These are phyloP conservation scores for Caradrina clavipalpis DNA, from an alignment of 2,888 invertebrate genomes.

Conservation along the genomic window DNA sequence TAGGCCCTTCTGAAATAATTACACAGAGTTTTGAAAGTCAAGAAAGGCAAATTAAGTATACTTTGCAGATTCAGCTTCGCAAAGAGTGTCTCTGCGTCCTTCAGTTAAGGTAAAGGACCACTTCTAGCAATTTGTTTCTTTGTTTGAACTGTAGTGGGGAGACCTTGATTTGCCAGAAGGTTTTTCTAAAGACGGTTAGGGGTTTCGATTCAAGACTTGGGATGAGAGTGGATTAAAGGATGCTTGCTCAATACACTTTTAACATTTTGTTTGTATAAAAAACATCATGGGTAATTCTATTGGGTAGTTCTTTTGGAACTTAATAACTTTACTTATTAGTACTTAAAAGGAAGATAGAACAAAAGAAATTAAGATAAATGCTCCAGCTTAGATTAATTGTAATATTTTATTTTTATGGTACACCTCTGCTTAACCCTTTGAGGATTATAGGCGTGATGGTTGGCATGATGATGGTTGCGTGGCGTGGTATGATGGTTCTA, in stretches of 20 bases:
- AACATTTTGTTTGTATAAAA: no score
- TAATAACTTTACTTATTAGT: no score
- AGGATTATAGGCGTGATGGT: no score
- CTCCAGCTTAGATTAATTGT: no score
- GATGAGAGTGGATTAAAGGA: conserved; percentile 6
- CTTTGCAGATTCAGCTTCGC: conserved; percentile 11
- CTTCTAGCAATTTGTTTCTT: conserved; percentile 32
- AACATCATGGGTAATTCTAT: no score
- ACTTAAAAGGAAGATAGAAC: no score
- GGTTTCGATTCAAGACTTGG: conserved; percentile 6
- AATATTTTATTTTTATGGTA: no score
- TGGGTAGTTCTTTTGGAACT: no score
- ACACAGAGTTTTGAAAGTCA: conserved; percentile 39
- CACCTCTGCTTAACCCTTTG: no score
- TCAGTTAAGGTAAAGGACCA: conserved; percentile 21
- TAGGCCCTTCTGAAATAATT: conserved; percentile 35
- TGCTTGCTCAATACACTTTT: neutral
- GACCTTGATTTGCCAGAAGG: conserved; percentile 14
- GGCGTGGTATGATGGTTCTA: no score
- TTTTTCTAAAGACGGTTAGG: conserved; percentile 21
- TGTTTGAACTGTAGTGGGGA: conserved; percentile 17
- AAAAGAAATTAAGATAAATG: no score
- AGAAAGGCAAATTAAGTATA: conserved; percentile 31
- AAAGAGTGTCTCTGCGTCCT: conserved; percentile 11
- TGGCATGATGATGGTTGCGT: no score